Conservation (phyloP, 2,797 vertebrate species). For the Strix occidentalis region DNA sequence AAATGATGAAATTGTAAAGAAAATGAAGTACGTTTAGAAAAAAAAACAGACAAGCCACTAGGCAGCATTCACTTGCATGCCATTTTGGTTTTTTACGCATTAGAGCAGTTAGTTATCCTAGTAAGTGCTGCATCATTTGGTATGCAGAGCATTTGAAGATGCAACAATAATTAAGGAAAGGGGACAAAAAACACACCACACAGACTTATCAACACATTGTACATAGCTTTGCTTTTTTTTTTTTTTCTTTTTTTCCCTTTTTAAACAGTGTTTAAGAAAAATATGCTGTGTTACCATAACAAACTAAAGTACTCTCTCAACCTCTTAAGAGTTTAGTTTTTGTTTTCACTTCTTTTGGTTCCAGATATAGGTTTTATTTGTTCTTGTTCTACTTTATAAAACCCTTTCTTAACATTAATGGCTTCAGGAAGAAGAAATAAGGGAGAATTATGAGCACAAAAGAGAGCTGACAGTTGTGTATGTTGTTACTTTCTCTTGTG, state of each 20-base stretch:
- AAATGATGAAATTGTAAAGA: background rate
- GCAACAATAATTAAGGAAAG: slow-evolving; percentile 33
- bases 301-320: slow-evolving; percentile 55
- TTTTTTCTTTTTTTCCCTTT: background rate
- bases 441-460: background rate
- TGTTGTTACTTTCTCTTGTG: background rate
- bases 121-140: slow-evolving; percentile 23
- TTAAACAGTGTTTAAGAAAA: slow-evolving; percentile 59
- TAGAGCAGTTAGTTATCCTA: slow-evolving; percentile 45
- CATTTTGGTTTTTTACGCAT: background rate
- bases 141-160: slow-evolving; percentile 26
- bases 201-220: slow-evolving; percentile 31
- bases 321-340: background rate
- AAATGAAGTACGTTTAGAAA: background rate
- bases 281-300: slow-evolving; percentile 48
- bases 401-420: slow-evolving; percentile 29
- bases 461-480: background rate
- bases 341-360: slow-evolving; percentile 38
- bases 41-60: background rate
- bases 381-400: slow-evolving; percentile 28
- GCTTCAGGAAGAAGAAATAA: slow-evolving; percentile 25
- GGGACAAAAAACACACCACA: slow-evolving; percentile 26
- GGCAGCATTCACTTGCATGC: slow-evolving; percentile 21
- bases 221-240: background rate
- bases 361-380: background rate